These are phyloP conservation scores for Thaumetopoea pityocampa DNA, from an alignment of 1,140 invertebrate species.

Conservation along the genomic window DNA sequence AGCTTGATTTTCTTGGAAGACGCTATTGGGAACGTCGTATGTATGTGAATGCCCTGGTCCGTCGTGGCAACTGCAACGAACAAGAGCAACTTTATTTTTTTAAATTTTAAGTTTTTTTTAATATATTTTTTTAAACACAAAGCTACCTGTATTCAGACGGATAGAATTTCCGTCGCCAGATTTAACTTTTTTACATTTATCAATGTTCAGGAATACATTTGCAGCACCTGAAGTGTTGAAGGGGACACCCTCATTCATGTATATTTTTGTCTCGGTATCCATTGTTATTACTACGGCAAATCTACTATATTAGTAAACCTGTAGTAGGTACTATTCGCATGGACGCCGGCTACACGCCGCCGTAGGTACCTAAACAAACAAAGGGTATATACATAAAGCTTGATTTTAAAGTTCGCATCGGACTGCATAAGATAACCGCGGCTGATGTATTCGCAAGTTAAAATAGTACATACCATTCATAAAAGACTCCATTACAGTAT, in stretches of 20 bases:
- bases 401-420: slow-evolving; percentile 54
- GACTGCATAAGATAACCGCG: slow-evolving; percentile 47
- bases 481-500: slow-evolving; percentile 19
- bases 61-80: slow-evolving; percentile 56
- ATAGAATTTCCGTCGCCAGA: slow-evolving; percentile 55
- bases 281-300: slow-evolving; percentile 48
- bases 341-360: slow-evolving; percentile 56
- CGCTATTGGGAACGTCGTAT: slow-evolving; percentile 65
- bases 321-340: slow-evolving; percentile 41
- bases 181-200: slow-evolving; percentile 56
- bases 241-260: slow-evolving; percentile 56
- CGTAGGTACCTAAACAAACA: slow-evolving; percentile 61
- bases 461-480: slow-evolving; percentile 37
- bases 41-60: slow-evolving; percentile 66
- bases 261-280: slow-evolving; percentile 61
- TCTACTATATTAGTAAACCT: slow-evolving; percentile 36
- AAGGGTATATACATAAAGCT: slow-evolving; percentile 58
- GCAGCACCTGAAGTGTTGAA: slow-evolving; percentile 60
- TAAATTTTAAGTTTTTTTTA: slow-evolving; percentile 6
- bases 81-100: slow-evolving; percentile 25
- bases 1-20: slow-evolving; percentile 72
- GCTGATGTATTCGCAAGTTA: slow-evolving; percentile 54
- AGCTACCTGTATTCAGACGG: slow-evolving; percentile 67
- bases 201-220: slow-evolving; percentile 66
- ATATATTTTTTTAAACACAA: slow-evolving; percentile 17